phyloP scores from a whole-genome alignment of 2,797 vertebrate species.

The Catharus ustulatus region DNA sequence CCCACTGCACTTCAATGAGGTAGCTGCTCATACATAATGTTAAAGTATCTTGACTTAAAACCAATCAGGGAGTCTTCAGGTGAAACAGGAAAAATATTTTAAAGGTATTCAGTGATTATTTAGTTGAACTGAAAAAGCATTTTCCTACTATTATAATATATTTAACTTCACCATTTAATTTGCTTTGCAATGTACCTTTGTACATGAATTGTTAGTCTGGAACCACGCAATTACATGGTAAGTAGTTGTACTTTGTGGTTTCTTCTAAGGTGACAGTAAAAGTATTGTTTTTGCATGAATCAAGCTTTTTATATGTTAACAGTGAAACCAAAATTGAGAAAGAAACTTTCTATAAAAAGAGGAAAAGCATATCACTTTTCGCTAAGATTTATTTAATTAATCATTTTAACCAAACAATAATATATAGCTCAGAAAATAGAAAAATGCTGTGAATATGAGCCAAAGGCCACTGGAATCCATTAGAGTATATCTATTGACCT shows the following conservation, averaged over 20 bases:
- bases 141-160: neutral
- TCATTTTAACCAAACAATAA: neutral
- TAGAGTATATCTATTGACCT: neutral
- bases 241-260: neutral
- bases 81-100: neutral
- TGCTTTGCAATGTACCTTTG: neutral
- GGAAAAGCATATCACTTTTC: neutral
- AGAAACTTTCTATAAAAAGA: neutral
- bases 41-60: neutral
- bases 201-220: neutral
- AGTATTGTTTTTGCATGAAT: neutral
- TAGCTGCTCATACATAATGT: neutral
- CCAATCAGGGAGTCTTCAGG: neutral
- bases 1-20: neutral
- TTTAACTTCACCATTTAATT: neutral
- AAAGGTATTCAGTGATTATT: neutral
- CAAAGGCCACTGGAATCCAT: neutral
- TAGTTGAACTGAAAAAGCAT: neutral
- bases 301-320: neutral
- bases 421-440: neutral
- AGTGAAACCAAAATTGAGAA: neutral
- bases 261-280: neutral
- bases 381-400: neutral
- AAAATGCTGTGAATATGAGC: neutral
- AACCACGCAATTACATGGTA: neutral